A percentile compares a stretch with the other conserved stretches of the same genome.
phyloP scores from a whole-genome alignment of 2,113 vertebrate species.

The Suncus etruscus region DNA sequence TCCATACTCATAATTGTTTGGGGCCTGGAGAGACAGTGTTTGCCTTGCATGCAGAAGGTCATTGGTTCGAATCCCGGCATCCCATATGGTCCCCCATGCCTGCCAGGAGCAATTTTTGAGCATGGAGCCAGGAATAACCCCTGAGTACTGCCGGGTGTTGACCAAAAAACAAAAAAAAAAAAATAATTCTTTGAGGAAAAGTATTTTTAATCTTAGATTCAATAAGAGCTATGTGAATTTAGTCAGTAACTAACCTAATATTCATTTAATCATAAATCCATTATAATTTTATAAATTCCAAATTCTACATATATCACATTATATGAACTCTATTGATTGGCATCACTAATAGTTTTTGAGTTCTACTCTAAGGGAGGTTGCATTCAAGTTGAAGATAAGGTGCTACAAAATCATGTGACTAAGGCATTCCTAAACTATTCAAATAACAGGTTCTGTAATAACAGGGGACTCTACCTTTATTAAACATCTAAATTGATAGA shows the following conservation, averaged over 20 bases:
- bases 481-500: slow-evolving; percentile 25
- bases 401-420: not conserved
- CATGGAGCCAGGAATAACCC: too few species aligned
- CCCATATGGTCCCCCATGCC: too few species aligned
- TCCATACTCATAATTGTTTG: not conserved
- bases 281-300: not conserved
- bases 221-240: not conserved
- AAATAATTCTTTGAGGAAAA: not conserved
- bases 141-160: too few species aligned
- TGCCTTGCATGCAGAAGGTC: too few species aligned
- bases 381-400: not conserved
- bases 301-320: too few species aligned
- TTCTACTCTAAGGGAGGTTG: not conserved
- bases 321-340: not conserved
- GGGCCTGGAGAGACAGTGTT: too few species aligned
- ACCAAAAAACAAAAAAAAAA: too few species aligned
- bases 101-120: too few species aligned
- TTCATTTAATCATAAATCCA: slow-evolving; percentile 12
- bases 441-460: not conserved
- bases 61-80: too few species aligned
- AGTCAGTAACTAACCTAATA: not conserved
- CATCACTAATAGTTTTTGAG: not conserved
- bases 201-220: not conserved
- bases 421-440: not conserved
- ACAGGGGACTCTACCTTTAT: not conserved